These are phyloP conservation scores for Ectobius pallidus DNA, from an alignment of 2,888 invertebrate species.

Conservation along the genomic window DNA sequence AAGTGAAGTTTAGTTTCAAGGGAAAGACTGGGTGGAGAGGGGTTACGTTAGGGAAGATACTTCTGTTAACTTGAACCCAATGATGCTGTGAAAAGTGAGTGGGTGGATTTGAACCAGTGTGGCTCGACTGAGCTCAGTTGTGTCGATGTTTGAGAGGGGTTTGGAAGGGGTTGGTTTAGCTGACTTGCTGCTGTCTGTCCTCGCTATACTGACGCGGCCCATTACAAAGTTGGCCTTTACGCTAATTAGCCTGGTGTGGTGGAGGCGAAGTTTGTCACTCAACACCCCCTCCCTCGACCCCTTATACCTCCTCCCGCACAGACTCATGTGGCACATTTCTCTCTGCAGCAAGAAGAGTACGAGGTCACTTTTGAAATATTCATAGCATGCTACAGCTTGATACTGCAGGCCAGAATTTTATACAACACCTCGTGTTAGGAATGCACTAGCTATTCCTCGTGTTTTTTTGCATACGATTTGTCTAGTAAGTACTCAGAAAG, in stretches of 20 bases:
- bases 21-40: too few relatives aligned
- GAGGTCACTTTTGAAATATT: slow-evolving; percentile 7
- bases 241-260: not conserved
- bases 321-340: not conserved
- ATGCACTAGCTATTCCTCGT: not conserved
- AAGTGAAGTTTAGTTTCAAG: too few relatives aligned
- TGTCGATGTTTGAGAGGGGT: not conserved
- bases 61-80: too few relatives aligned
- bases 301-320: not conserved
- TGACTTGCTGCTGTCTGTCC: not conserved
- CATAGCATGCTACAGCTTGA: not conserved
- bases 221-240: slow-evolving; percentile 13
- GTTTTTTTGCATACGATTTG: too few relatives aligned
- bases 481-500: too few relatives aligned
- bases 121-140: not conserved
- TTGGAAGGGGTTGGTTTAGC: not conserved
- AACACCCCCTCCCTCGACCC: not conserved
- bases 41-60: too few relatives aligned
- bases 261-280: not conserved
- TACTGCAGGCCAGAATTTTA: not conserved
- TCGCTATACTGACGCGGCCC: not conserved
- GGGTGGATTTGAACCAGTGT: not conserved
- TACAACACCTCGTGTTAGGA: not conserved
- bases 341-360: not conserved
- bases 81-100: not conserved